Percentiles rank a stretch among this genome's conserved stretches.
Evolutionary conservation across 2,113 vertebrate species (phyloP).

Genomic region (Struthidea cinerea): DNA sequence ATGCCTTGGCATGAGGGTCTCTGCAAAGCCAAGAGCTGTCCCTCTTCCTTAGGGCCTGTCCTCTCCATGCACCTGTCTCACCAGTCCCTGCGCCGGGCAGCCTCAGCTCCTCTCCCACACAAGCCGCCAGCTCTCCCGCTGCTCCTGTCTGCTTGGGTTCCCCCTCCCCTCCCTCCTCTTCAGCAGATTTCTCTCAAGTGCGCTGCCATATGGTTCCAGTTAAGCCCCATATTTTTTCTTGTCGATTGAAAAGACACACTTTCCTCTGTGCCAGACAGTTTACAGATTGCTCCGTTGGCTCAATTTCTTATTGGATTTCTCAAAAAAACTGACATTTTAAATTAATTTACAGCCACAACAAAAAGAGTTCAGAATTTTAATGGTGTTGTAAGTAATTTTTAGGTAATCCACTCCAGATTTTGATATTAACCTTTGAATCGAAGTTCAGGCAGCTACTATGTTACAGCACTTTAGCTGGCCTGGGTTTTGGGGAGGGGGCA

Average conservation of each 20-base stretch:
- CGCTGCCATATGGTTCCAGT: conserved; percentile 95
- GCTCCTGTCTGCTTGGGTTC: conserved; percentile 35
- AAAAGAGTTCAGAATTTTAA: conserved; percentile 89
- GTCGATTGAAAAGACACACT: conserved; percentile 91
- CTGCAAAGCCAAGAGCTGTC: neutral
- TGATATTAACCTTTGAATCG: conserved; percentile 89
- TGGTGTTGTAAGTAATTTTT: conserved; percentile 94
- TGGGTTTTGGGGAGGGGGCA: neutral
- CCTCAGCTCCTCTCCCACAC: neutral
- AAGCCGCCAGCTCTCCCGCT: neutral
- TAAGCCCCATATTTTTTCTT: conserved; percentile 95
- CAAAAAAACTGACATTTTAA: conserved; percentile 90
- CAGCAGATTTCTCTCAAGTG: conserved; percentile 84
- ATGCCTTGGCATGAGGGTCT: fast-evolving
- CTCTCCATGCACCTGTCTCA: neutral
- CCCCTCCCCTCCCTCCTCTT: conserved; percentile 66
- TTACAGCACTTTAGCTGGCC: conserved; percentile 71
- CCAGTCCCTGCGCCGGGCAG: fast-evolving
- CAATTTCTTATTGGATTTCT: conserved; percentile 88
- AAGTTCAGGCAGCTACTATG: conserved; percentile 88
- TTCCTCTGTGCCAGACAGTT: conserved; percentile 90
- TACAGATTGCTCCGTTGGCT: conserved; percentile 85
- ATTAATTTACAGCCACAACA: conserved; percentile 97
- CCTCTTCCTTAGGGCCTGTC: neutral
- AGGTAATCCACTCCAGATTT: conserved; percentile 90